Conservation (phyloP, 1,140 invertebrate species). For the Trachymyrmex cornetzi region DNA sequence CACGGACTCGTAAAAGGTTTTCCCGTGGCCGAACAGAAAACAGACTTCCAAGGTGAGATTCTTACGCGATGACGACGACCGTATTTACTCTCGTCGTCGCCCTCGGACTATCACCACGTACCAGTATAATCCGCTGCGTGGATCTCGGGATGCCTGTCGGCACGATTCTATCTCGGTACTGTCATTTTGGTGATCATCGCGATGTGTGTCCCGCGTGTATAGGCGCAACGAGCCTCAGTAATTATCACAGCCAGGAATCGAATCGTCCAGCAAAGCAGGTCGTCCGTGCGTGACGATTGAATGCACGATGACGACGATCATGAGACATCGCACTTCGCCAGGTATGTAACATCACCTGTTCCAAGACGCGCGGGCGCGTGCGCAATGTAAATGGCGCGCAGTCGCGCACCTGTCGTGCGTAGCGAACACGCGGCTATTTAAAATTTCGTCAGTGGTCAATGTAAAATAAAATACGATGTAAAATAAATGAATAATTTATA, state of each 20-base stretch:
- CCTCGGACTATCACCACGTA: constrained; percentile 4
- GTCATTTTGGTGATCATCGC: constrained; percentile 38
- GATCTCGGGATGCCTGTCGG: constrained; percentile 33
- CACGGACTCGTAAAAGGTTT: neutral
- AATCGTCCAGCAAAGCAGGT: constrained; percentile 38
- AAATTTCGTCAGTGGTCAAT: neutral
- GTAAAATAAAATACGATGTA: neutral
- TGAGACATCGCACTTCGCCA: constrained; percentile 61
- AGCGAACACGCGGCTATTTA: constrained; percentile 8
- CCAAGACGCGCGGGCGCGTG: constrained; percentile 41
- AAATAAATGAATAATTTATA: neutral
- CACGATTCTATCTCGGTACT: constrained; percentile 59
- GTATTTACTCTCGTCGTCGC: neutral
- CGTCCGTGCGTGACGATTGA: constrained; percentile 58
- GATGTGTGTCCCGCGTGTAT: constrained; percentile 4
- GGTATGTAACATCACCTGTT: constrained; percentile 72
- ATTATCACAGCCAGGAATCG: constrained; percentile 51
- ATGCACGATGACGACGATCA: constrained; percentile 61
- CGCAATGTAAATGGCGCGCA: constrained; percentile 45
- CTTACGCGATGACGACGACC: neutral
- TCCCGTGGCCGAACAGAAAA: neutral
- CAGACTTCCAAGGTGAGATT: neutral
- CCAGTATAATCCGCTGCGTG: constrained; percentile 26
- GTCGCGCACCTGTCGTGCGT: constrained; percentile 14
- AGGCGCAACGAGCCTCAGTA: constrained; percentile 1